phyloP scores from a whole-genome alignment of 1,140 invertebrate genomes.

The Drosophila oshimai region DNA sequence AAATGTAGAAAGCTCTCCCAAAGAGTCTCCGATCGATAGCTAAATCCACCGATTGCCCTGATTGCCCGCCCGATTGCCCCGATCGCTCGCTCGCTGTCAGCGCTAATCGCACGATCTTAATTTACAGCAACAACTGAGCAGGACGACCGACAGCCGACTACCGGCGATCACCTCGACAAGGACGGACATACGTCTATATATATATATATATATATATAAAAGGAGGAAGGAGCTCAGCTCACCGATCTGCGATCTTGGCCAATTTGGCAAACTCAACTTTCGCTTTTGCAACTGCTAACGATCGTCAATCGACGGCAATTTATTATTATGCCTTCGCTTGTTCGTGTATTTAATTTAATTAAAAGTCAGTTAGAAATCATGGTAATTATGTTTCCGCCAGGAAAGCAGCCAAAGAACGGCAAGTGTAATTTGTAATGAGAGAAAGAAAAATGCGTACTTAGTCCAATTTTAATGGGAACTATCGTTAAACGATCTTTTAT shows the following conservation, averaged over 20 bases:
- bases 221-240: constrained; percentile 14
- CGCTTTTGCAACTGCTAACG: constrained; percentile 68
- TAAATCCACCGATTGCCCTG: constrained; percentile 23
- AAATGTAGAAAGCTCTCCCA: constrained; percentile 75
- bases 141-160: constrained; percentile 50
- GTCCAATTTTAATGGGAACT: constrained; percentile 17
- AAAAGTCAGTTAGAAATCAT: constrained; percentile 78
- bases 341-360: constrained; percentile 76
- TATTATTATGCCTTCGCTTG: constrained; percentile 72
- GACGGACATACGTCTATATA: not conserved
- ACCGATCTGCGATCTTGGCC: constrained; percentile 47
- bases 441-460: not conserved
- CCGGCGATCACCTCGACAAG: constrained; percentile 23
- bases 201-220: not conserved
- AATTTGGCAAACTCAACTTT: constrained; percentile 74
- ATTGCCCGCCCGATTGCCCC: constrained; percentile 6
- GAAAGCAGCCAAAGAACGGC: constrained; percentile 12
- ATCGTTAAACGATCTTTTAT: constrained; percentile 13
- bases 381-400: constrained; percentile 55
- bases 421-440: constrained; percentile 34
- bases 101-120: constrained; percentile 80
- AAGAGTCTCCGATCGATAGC: constrained; percentile 26
- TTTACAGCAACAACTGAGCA: constrained; percentile 69
- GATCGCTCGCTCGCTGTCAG: constrained; percentile 50
- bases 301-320: constrained; percentile 78